Conservation (phyloP, 1,140 invertebrate genomes). For the Leptinotarsa lineolata region DNA sequence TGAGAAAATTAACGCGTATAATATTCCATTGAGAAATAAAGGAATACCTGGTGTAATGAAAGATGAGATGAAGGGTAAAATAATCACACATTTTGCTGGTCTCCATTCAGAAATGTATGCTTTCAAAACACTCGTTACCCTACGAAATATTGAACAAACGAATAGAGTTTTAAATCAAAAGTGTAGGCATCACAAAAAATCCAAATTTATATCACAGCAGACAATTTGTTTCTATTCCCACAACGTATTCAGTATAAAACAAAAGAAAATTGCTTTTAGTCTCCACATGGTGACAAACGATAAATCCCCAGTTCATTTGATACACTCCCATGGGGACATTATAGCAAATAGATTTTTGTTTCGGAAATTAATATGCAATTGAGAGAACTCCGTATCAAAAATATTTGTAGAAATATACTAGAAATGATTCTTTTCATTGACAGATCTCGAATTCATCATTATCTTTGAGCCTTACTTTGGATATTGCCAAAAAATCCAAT, state of each 20-base stretch:
- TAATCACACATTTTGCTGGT: too few species aligned
- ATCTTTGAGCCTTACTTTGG: not conserved
- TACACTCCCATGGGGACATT: conserved; percentile 42
- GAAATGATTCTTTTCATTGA: not conserved
- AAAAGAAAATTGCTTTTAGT: conserved; percentile 40
- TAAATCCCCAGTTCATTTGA: conserved; percentile 29
- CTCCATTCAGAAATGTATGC: too few species aligned
- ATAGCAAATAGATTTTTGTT: conserved; percentile 15
- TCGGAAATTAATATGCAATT: conserved; percentile 5
- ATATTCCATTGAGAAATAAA: too few species aligned
- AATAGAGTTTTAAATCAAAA: too few species aligned
- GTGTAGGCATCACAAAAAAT: not conserved
- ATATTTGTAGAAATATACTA: not conserved
- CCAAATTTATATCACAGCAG: not conserved
- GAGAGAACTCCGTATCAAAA: conserved; percentile 3
- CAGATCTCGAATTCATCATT: not conserved
- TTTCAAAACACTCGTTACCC: too few species aligned
- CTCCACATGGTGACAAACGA: conserved; percentile 37
- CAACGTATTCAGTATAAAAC: conserved; percentile 37
- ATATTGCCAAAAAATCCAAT: not conserved
- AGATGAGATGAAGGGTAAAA: too few species aligned
- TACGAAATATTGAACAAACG: too few species aligned
- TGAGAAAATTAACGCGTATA: too few species aligned
- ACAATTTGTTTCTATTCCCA: conserved; percentile 29
- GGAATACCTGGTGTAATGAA: too few species aligned